A percentile compares a stretch with the other conserved stretches of the same genome.
phyloP scores from a whole-genome alignment of 1,140 invertebrate genomes.

The Cylas formicarius region DNA sequence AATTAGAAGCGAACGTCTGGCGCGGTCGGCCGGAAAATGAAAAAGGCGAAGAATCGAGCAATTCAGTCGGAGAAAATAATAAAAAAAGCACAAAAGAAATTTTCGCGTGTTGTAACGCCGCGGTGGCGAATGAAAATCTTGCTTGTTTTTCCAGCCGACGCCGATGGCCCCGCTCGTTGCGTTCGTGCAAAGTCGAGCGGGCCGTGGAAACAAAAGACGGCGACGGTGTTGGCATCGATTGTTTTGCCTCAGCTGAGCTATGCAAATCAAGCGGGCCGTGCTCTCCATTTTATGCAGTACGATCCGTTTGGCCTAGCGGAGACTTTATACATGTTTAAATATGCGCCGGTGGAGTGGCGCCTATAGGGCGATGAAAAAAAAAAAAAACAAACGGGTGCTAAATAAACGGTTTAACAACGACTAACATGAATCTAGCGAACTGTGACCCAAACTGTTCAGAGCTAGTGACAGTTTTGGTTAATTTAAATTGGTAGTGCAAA shows the following conservation, averaged over 20 bases:
- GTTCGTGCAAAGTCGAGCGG: slow-evolving; percentile 17
- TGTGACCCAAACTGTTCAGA: too few species aligned
- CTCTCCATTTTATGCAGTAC: slow-evolving; percentile 41
- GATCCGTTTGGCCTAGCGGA: slow-evolving; percentile 17
- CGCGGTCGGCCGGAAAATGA: too few species aligned
- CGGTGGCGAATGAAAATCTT: too few species aligned
- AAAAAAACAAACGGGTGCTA: slow-evolving; percentile 1
- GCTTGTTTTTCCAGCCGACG: slow-evolving; percentile 11
- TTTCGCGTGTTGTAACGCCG: slow-evolving; percentile 6
- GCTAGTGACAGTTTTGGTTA: too few species aligned
- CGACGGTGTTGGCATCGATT: slow-evolving; percentile 33
- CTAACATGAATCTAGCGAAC: too few species aligned
- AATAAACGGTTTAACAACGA: too few species aligned
- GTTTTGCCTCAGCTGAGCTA: slow-evolving; percentile 41
- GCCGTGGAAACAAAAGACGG: slow-evolving; percentile 23
- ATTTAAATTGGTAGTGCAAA: too few species aligned
- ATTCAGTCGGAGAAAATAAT: too few species aligned
- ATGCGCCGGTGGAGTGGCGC: slow-evolving; percentile 17
- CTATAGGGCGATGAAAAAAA: background rate
- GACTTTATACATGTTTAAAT: slow-evolving; percentile 31
- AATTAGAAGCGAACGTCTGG: too few species aligned
- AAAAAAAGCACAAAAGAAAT: slow-evolving; percentile 1
- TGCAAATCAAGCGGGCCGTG: slow-evolving; percentile 40
- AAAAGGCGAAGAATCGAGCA: too few species aligned
- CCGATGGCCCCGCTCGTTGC: slow-evolving; percentile 5